These are phyloP conservation scores for Drosophila borealis DNA, from an alignment of 2,888 invertebrate genomes.

Conservation along the genomic window DNA sequence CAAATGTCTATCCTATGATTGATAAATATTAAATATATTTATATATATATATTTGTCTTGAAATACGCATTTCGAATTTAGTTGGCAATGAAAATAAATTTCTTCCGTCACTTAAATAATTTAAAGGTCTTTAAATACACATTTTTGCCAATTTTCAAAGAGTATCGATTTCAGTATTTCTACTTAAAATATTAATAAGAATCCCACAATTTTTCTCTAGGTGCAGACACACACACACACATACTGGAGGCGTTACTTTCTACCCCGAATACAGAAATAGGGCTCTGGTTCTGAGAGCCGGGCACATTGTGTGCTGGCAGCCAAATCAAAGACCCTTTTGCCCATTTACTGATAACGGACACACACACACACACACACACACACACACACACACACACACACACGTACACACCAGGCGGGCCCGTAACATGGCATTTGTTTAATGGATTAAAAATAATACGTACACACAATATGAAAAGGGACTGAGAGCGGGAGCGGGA, in stretches of 20 bases:
- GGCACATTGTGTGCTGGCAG: slow-evolving; percentile 49
- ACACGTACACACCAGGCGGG: slow-evolving; percentile 29
- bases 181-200: too few species aligned
- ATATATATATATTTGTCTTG: too few species aligned
- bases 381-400: slow-evolving; percentile 2
- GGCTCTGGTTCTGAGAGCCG: slow-evolving; percentile 23
- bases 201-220: not conserved
- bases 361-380: slow-evolving; percentile 23
- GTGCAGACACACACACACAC: slow-evolving; percentile 9
- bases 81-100: too few species aligned
- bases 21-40: too few species aligned
- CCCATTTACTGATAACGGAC: slow-evolving; percentile 71
- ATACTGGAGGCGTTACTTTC: slow-evolving; percentile 64
- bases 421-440: slow-evolving; percentile 73
- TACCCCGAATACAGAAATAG: slow-evolving; percentile 28
- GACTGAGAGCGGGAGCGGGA: slow-evolving; percentile 2
- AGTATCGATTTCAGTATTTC: too few species aligned
- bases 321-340: slow-evolving; percentile 72
- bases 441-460: slow-evolving; percentile 81
- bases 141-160: too few species aligned
- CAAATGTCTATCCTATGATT: too few species aligned
- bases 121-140: too few species aligned
- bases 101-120: too few species aligned
- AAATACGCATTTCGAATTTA: too few species aligned
- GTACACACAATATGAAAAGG: slow-evolving; percentile 27